Percentiles rank a stretch among this genome's conserved stretches.
phyloP scores from a whole-genome alignment of 64 coral and sea anemone species.

The Platygyra sinensis region DNA sequence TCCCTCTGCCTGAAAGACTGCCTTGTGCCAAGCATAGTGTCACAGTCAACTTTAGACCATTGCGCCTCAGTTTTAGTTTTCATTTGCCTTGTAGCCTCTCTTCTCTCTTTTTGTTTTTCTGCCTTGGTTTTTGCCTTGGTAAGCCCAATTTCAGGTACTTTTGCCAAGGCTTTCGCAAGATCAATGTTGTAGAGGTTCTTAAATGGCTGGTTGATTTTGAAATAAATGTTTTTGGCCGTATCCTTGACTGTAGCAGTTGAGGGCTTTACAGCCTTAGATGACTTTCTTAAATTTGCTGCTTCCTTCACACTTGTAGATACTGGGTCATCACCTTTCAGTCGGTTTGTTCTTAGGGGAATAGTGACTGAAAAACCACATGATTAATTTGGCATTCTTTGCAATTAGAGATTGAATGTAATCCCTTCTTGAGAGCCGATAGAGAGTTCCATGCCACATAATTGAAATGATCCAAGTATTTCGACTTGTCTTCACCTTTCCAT shows the following conservation, averaged over 20 bases:
- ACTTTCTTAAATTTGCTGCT: not conserved
- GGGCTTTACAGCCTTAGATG: not conserved
- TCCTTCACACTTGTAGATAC: not conserved
- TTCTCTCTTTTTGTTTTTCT: constrained; percentile 20
- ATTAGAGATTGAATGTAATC: constrained; percentile 47
- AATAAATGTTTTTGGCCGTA: constrained; percentile 13
- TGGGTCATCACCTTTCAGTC: constrained; percentile 14
- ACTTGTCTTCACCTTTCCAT: constrained; percentile 45
- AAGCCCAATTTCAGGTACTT: constrained; percentile 9
- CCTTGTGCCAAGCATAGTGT: constrained; percentile 12
- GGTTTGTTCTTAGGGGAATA: constrained; percentile 51
- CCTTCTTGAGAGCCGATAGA: constrained; percentile 16
- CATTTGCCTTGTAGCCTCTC: not conserved
- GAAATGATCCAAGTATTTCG: constrained; percentile 39
- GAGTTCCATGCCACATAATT: constrained; percentile 31
- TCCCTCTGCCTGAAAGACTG: constrained; percentile 19
- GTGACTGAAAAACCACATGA: constrained; percentile 9
- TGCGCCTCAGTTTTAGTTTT: not conserved
- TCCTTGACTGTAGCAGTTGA: not conserved
- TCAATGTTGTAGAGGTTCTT: not conserved
- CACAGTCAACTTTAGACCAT: constrained; percentile 19
- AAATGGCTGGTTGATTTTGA: not conserved
- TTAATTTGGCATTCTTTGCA: constrained; percentile 34
- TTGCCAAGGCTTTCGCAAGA: constrained; percentile 9
- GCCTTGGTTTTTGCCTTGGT: not conserved